Evolutionary conservation across 1,140 invertebrate genomes (phyloP).

Genomic region (Ericerus pela): DNA sequence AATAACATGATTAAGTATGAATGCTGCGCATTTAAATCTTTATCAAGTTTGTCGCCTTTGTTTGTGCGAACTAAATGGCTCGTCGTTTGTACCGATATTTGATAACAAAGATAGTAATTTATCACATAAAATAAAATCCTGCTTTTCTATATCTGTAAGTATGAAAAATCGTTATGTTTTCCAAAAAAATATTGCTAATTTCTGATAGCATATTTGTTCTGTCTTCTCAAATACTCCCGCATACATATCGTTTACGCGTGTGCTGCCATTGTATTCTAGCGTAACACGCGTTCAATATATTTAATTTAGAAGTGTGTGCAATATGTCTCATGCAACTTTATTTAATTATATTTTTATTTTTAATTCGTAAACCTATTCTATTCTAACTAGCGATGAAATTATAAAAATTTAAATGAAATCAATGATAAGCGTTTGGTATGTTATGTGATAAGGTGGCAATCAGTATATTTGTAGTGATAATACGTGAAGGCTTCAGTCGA

Average conservation of each 20-base stretch:
- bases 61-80: constrained; percentile 9
- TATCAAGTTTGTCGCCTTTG: constrained; percentile 12
- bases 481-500: too few relatives aligned
- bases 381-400: neutral
- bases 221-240: too few relatives aligned
- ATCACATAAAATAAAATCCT: constrained; percentile 4
- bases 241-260: constrained; percentile 2
- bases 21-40: constrained; percentile 9
- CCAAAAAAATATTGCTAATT: too few relatives aligned
- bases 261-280: constrained; percentile 7
- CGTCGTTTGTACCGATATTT: constrained; percentile 9
- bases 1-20: constrained; percentile 12
- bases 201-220: too few relatives aligned
- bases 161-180: too few relatives aligned
- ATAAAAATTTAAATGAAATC: neutral
- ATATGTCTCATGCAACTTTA: neutral
- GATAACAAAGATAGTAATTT: constrained; percentile 12
- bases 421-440: constrained; percentile 7
- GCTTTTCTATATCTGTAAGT: constrained; percentile 5
- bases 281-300: constrained; percentile 11
- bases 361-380: neutral
- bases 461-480: constrained; percentile 6
- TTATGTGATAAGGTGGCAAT: neutral
- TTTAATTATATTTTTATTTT: neutral
- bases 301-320: neutral